Conservation (phyloP, 2,888 invertebrate species). For the Meloe dianella region DNA sequence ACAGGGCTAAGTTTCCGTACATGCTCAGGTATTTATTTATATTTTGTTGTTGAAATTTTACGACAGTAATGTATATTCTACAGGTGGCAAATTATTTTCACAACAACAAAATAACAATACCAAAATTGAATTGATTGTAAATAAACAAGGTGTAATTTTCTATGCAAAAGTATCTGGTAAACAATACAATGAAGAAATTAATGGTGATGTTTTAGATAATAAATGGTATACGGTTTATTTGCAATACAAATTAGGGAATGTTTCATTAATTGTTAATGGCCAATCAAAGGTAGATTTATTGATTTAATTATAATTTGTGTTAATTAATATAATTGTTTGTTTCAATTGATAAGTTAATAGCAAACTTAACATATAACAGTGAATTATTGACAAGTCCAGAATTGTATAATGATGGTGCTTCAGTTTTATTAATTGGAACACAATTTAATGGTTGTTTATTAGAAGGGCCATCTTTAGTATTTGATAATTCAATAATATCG, state of each 20-base stretch:
- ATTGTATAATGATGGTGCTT: constrained; percentile 73
- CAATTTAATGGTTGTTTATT: constrained; percentile 83
- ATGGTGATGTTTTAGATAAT: constrained; percentile 77
- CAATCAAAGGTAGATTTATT: constrained; percentile 63
- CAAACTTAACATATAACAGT: constrained; percentile 79
- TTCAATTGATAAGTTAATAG: constrained; percentile 65
- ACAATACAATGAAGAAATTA: constrained; percentile 68
- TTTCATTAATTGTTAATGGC: constrained; percentile 63
- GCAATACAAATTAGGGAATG: constrained; percentile 66
- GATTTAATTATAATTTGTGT: neutral
- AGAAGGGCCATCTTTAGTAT: constrained; percentile 86
- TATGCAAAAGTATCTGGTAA: constrained; percentile 59
- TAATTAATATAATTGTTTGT: neutral
- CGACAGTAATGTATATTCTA: constrained; percentile 28
- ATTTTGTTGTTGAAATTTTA: neutral
- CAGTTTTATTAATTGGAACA: constrained; percentile 78
- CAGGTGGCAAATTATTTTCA: constrained; percentile 74
- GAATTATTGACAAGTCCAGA: constrained; percentile 76
- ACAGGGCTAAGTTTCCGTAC: constrained; percentile 84
- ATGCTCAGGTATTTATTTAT: constrained; percentile 64
- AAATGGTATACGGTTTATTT: constrained; percentile 80
- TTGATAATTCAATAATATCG: constrained; percentile 69
- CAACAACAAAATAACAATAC: constrained; percentile 68
- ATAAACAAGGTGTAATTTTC: constrained; percentile 61
- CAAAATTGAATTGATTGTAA: constrained; percentile 52